These are phyloP conservation scores for Drosophila gaucha DNA, from an alignment of 2,888 invertebrate species.

Conservation along the genomic window DNA sequence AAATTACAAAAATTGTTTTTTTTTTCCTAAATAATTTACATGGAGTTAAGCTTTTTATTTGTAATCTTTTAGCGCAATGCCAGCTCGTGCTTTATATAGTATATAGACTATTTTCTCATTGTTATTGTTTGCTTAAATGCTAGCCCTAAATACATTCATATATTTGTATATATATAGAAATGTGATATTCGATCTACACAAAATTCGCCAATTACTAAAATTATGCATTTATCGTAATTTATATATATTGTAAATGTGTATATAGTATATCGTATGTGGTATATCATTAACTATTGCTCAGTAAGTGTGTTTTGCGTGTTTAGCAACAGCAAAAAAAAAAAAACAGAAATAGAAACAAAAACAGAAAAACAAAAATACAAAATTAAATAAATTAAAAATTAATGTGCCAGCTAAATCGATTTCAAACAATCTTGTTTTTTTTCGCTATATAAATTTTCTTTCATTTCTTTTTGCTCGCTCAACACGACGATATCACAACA, in stretches of 20 bases:
- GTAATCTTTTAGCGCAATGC: conserved; percentile 39
- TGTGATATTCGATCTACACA: conserved; percentile 75
- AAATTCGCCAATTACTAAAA: conserved; percentile 80
- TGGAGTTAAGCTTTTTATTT: conserved; percentile 46
- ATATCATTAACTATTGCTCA: conserved; percentile 75
- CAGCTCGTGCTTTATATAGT: conserved; percentile 51
- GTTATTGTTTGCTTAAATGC: conserved; percentile 53
- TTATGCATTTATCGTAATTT: conserved; percentile 56
- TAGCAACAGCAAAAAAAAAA: conserved; percentile 48
- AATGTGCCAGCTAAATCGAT: conserved; percentile 59
- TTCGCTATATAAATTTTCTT: conserved; percentile 17
- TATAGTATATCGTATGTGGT: conserved; percentile 49
- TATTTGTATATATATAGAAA: conserved; percentile 56
- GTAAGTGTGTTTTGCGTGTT: conserved; percentile 74
- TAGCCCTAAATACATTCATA: conserved; percentile 54
- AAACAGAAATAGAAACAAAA: background rate
- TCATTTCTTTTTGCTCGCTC: conserved; percentile 69
- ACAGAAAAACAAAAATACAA: background rate
- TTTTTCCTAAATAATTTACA: conserved; percentile 60
- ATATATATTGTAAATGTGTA: conserved; percentile 43
- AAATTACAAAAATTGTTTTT: conserved; percentile 60
- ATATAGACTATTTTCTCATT: conserved; percentile 51
- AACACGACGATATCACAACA: conserved; percentile 80
- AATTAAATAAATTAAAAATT: background rate
- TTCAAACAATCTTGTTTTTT: conserved; percentile 14